Evolutionary conservation across 2,888 invertebrate genomes (phyloP).

Genomic region (Conomelus anceps): DNA sequence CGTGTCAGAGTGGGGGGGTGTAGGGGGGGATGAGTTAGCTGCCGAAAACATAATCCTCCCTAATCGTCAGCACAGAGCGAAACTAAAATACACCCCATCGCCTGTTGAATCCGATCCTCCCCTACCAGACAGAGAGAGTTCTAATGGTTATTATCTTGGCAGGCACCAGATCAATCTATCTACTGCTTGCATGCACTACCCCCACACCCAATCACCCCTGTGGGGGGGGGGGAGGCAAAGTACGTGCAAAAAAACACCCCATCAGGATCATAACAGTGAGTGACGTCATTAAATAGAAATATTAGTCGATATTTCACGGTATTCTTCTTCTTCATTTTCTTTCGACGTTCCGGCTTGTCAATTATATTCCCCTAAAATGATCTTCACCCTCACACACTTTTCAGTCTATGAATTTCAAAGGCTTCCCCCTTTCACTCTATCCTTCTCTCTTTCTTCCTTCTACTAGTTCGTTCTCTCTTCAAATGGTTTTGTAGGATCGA

Average conservation of each 20-base stretch:
- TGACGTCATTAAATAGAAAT: not conserved
- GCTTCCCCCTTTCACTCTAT: not conserved
- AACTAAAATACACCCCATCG: not conserved
- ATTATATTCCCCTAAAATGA: not conserved
- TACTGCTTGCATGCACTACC: not conserved
- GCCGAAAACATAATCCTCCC: slow-evolving; percentile 1
- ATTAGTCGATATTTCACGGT: not conserved
- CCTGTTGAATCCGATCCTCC: not conserved
- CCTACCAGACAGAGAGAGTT: not conserved
- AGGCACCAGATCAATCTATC: not conserved
- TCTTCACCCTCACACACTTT: not conserved
- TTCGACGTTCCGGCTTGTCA: not conserved
- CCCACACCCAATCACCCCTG: not conserved
- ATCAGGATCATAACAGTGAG: not conserved
- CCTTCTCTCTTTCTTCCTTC: not conserved
- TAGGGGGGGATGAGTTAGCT: not conserved
- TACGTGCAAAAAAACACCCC: not conserved
- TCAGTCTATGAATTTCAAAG: not conserved
- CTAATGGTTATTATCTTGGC: not conserved
- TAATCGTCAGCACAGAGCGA: slow-evolving; percentile 1
- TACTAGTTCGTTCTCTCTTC: not conserved
- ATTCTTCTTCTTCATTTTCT: not conserved
- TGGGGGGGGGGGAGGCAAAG: not conserved
- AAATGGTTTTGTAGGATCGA: too few species aligned
- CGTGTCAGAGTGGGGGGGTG: not conserved